These are phyloP conservation scores for Hypotaenidia okinawae DNA, from an alignment of 2,797 vertebrate genomes.

Conservation along the genomic window DNA sequence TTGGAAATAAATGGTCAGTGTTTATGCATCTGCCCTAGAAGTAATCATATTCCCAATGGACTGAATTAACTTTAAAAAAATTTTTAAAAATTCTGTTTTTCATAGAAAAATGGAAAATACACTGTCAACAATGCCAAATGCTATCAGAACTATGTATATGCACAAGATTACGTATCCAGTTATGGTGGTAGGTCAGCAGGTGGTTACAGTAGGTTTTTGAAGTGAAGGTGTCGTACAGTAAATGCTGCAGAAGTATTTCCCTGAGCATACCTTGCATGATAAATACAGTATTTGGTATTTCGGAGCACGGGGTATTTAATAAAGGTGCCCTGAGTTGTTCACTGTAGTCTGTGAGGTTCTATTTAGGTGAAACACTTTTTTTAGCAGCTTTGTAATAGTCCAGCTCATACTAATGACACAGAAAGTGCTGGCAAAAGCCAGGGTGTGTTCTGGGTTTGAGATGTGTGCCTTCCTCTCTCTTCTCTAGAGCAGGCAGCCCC, in stretches of 20 bases:
- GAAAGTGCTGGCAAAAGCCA: not conserved
- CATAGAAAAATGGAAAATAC: not conserved
- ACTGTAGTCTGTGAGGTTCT: not conserved
- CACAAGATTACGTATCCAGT: not conserved
- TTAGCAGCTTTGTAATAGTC: not conserved
- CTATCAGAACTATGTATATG: not conserved
- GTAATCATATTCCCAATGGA: not conserved
- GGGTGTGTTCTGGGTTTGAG: not conserved
- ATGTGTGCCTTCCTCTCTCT: not conserved
- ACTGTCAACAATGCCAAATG: not conserved
- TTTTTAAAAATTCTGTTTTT: not conserved
- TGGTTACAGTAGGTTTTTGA: not conserved
- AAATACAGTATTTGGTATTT: not conserved
- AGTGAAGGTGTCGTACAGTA: not conserved
- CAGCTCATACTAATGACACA: not conserved
- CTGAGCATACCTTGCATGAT: not conserved
- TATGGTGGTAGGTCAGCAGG: not conserved
- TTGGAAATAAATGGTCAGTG: not conserved
- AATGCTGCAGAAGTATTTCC: not conserved
- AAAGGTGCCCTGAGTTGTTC: not conserved
- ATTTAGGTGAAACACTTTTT: not conserved
- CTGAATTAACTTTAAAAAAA: not conserved
- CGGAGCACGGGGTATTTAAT: not conserved
- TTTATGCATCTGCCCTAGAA: not conserved
- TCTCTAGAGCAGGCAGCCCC: not conserved